These are phyloP conservation scores for Apteryx mantelli DNA, from an alignment of 2,113 vertebrate genomes.

Conservation along the genomic window DNA sequence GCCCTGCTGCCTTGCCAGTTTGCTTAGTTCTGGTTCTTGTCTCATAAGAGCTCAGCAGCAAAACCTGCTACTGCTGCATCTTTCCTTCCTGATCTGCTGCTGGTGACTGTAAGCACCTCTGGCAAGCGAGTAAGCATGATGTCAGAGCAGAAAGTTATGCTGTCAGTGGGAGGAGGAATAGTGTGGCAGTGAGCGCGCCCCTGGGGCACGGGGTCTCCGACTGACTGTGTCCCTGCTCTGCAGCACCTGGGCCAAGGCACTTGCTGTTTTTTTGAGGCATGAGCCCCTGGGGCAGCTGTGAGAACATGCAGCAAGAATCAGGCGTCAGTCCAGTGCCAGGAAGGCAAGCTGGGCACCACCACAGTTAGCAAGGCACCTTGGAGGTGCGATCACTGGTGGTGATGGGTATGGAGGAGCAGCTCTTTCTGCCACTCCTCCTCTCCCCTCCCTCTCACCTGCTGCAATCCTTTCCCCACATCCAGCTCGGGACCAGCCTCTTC, in stretches of 20 bases:
- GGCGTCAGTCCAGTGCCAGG: rapidly evolving
- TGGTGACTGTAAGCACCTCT: not conserved
- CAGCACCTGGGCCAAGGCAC: not conserved
- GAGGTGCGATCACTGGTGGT: rapidly evolving
- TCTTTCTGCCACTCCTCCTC: not conserved
- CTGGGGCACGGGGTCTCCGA: too few species aligned
- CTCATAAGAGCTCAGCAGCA: not conserved
- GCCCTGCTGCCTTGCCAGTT: not conserved
- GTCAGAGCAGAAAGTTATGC: not conserved
- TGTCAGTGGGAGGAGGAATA: not conserved
- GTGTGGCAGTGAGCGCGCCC: not conserved
- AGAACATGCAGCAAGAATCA: not conserved
- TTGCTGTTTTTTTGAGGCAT: too few species aligned
- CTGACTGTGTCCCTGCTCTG: too few species aligned
- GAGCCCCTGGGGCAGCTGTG: not conserved
- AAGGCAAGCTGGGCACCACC: rapidly evolving
- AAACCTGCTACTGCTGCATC: not conserved
- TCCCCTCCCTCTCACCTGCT: not conserved
- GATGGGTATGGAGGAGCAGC: rapidly evolving
- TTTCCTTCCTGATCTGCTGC: not conserved
- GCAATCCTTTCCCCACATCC: not conserved
- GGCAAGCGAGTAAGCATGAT: not conserved
- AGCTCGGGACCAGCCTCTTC: conserved; percentile 78
- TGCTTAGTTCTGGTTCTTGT: not conserved
- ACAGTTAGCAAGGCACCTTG: rapidly evolving